These are phyloP conservation scores for Halcyon leucocephala DNA, from an alignment of 2,797 vertebrate genomes.

Conservation along the genomic window DNA sequence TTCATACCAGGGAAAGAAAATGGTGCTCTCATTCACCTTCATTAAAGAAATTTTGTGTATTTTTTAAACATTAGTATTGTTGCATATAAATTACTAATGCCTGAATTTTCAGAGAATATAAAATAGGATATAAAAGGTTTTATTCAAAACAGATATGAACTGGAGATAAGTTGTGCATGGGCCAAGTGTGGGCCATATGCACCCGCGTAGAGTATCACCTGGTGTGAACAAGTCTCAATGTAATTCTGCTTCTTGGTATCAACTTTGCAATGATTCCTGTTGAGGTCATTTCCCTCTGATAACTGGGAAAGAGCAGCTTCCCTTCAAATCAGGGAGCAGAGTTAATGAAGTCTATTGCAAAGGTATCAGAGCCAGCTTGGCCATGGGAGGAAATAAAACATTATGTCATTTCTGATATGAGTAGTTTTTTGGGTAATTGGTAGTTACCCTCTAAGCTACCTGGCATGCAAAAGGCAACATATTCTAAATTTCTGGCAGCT, in stretches of 20 bases:
- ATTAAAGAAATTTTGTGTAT: not conserved
- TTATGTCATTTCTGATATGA: slow-evolving; percentile 25
- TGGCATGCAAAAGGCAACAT: slow-evolving; percentile 56
- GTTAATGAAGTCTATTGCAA: not conserved
- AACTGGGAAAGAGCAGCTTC: not conserved
- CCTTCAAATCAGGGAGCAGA: not conserved
- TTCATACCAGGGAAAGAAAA: not conserved
- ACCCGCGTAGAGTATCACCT: not conserved
- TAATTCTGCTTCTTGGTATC: not conserved
- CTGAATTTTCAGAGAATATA: not conserved
- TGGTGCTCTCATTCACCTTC: not conserved
- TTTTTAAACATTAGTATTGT: not conserved
- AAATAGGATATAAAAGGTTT: not conserved
- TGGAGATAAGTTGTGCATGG: not conserved
- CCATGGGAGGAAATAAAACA: slow-evolving; percentile 41
- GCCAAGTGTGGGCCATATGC: not conserved
- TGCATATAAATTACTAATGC: not conserved
- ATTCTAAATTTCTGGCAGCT: slow-evolving; percentile 63
- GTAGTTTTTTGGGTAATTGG: slow-evolving; percentile 45
- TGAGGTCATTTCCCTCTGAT: not conserved
- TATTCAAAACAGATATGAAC: not conserved
- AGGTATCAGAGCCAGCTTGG: slow-evolving; percentile 17
- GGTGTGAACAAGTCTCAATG: accelerated
- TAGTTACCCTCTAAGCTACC: slow-evolving; percentile 64
- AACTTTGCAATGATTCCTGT: not conserved